Evolutionary conservation across 2,113 vertebrate genomes (phyloP).

Genomic region (Cisticola juncidis): DNA sequence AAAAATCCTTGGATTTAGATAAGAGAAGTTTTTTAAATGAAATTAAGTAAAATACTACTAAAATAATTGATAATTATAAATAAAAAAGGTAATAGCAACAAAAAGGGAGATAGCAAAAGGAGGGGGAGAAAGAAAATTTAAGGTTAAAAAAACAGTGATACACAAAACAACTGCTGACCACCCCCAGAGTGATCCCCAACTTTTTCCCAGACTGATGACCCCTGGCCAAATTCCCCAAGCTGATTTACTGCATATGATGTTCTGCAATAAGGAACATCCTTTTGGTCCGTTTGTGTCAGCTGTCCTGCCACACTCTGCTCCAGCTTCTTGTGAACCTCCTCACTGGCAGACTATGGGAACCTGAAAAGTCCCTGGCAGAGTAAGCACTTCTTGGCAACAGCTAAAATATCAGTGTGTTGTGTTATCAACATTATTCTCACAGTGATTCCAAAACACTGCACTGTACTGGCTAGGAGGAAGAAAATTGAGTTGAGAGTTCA

Average conservation of each 20-base stretch:
- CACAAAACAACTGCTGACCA: neutral
- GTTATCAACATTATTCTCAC: neutral
- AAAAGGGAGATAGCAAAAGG: neutral
- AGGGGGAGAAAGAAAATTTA: neutral
- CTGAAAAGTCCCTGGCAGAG: neutral
- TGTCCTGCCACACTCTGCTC: neutral
- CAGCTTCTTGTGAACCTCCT: neutral
- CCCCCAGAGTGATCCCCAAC: fast-evolving
- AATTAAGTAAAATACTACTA: neutral
- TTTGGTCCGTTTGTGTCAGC: neutral
- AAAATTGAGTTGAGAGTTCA: neutral
- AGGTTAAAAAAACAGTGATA: neutral
- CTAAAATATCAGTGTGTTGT: neutral
- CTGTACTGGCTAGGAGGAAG: neutral
- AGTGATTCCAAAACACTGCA: neutral
- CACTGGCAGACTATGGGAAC: neutral
- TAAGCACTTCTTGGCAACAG: neutral
- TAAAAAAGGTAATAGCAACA: neutral
- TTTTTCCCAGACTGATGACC: neutral
- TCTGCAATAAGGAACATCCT: neutral
- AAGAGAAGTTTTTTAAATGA: neutral
- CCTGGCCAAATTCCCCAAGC: too few species aligned
- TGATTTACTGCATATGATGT: neutral
- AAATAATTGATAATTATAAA: neutral
- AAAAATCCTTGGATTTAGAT: neutral